Percentiles rank a stretch among this genome's conserved stretches.
Conservation (phyloP, 2,888 invertebrate genomes). For the Phaedon cochleariae region DNA sequence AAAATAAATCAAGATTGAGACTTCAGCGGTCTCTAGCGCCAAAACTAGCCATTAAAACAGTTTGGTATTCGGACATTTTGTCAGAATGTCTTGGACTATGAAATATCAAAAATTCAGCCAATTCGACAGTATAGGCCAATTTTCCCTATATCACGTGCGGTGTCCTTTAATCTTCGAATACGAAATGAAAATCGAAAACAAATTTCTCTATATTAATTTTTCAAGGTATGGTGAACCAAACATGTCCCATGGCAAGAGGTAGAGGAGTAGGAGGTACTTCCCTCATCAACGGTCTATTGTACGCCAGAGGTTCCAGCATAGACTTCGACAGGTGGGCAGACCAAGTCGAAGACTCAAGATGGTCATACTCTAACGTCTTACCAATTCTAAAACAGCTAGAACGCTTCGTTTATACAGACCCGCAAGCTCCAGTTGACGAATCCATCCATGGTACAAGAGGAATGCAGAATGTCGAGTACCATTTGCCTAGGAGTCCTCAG, state of each 20-base stretch:
- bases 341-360: constrained; percentile 49
- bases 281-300: constrained; percentile 64
- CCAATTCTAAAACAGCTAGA: constrained; percentile 56
- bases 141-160: too few relatives aligned
- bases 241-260: constrained; percentile 60
- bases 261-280: constrained; percentile 65
- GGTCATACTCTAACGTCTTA: constrained; percentile 68
- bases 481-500: constrained; percentile 46
- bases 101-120: too few relatives aligned
- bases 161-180: too few relatives aligned
- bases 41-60: too few relatives aligned
- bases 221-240: constrained; percentile 36
- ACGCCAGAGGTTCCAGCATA: constrained; percentile 61
- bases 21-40: too few relatives aligned
- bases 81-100: too few relatives aligned
- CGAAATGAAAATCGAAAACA: too few relatives aligned
- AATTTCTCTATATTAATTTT: too few relatives aligned
- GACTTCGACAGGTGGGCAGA: constrained; percentile 64
- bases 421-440: constrained; percentile 18
- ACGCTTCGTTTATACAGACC: constrained; percentile 24
- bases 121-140: too few relatives aligned
- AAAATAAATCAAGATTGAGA: too few relatives aligned
- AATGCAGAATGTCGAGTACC: constrained; percentile 40
- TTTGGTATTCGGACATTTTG: too few relatives aligned
- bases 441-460: constrained; percentile 32